phyloP scores from a whole-genome alignment of 2,113 vertebrate species.

The Prionailurus bengalensis region DNA sequence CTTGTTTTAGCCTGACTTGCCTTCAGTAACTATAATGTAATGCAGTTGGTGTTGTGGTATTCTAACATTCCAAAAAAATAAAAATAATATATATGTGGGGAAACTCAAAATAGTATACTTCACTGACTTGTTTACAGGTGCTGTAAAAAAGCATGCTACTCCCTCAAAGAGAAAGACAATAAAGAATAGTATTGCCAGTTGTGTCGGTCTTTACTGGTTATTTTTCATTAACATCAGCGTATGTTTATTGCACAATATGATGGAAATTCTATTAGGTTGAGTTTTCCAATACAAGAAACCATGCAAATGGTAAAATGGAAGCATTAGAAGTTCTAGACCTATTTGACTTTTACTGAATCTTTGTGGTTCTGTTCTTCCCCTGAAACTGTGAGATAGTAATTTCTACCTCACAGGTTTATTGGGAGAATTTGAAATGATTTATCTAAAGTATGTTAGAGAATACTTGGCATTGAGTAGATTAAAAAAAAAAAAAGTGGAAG shows the following conservation, averaged over 20 bases:
- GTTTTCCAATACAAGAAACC: background rate
- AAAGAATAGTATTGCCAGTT: conserved; percentile 62
- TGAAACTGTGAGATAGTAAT: background rate
- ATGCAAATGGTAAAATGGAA: background rate
- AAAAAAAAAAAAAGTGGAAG: too few relatives aligned
- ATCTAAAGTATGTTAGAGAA: background rate
- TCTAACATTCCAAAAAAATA: conserved; percentile 85
- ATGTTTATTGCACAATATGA: conserved; percentile 13
- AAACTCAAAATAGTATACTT: conserved; percentile 73
- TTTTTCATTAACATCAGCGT: conserved; percentile 40
- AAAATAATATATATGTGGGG: background rate
- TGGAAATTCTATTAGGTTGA: conserved; percentile 9
- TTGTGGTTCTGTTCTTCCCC: background rate
- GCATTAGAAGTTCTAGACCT: background rate
- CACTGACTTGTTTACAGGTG: conserved; percentile 86
- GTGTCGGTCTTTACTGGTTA: conserved; percentile 23
- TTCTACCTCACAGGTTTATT: background rate
- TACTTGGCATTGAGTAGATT: background rate
- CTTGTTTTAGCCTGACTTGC: conserved; percentile 75
- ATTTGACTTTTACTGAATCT: background rate
- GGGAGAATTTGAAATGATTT: background rate
- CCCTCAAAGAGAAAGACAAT: conserved; percentile 73
- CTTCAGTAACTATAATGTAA: conserved; percentile 75
- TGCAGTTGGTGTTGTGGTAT: conserved; percentile 77
- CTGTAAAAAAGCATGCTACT: conserved; percentile 87